phyloP scores from a whole-genome alignment of 2,797 vertebrate species.

The Labroides dimidiatus region DNA sequence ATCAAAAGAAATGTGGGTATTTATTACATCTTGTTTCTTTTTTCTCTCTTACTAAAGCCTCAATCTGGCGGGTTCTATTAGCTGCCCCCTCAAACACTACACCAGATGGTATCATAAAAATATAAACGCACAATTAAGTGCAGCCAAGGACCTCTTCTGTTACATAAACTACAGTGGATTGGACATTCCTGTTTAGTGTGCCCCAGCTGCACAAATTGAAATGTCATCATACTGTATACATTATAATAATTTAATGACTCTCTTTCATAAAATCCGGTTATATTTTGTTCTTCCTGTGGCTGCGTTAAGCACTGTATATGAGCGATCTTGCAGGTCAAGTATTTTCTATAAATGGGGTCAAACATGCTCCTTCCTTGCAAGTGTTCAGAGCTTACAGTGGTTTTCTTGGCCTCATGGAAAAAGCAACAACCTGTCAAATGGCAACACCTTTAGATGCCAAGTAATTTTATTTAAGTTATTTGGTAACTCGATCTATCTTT shows the following conservation, averaged over 20 bases:
- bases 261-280: constrained; percentile 22
- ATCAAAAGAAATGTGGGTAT: constrained; percentile 4
- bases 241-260: constrained; percentile 69
- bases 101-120: constrained; percentile 29
- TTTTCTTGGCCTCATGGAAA: no score
- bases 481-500: no score
- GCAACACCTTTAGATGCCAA: no score
- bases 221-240: constrained; percentile 65
- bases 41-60: not conserved
- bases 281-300: not conserved
- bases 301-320: not conserved
- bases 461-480: no score
- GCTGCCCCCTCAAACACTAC: constrained; percentile 4
- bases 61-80: constrained; percentile 6
- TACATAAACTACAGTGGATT: constrained; percentile 35
- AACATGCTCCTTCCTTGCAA: not conserved
- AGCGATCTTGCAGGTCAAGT: not conserved
- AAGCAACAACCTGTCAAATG: no score
- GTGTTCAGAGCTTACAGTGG: no score
- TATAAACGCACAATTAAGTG: constrained; percentile 21
- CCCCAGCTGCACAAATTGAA: constrained; percentile 55
- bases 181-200: constrained; percentile 57
- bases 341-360: not conserved
- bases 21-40: constrained; percentile 11
- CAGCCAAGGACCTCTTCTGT: constrained; percentile 39